phyloP scores from a whole-genome alignment of 1,140 invertebrate species.

The Achroia grisella region DNA sequence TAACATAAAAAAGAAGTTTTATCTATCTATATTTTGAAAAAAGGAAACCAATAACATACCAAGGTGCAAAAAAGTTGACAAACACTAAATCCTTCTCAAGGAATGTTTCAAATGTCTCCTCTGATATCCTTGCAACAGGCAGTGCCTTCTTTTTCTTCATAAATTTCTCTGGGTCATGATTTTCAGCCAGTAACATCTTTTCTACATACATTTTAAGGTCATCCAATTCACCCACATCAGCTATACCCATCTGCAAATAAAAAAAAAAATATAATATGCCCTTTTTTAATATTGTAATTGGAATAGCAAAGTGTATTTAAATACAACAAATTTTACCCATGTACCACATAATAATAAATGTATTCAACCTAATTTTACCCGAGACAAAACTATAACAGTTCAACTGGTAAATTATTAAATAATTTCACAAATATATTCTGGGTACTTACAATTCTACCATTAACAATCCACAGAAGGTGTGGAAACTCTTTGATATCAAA shows the following conservation, averaged over 20 bases:
- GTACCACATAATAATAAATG: too few relatives aligned
- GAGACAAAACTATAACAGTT: too few relatives aligned
- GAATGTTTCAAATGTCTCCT: slow-evolving; percentile 63
- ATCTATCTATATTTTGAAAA: too few relatives aligned
- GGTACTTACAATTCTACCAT: slow-evolving; percentile 56
- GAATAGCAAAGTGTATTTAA: too few relatives aligned
- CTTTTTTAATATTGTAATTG: too few relatives aligned
- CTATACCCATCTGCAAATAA: slow-evolving; percentile 44
- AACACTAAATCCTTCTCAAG: slow-evolving; percentile 61
- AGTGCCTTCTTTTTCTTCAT: slow-evolving; percentile 58
- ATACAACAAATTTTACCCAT: too few relatives aligned
- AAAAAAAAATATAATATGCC: neutral
- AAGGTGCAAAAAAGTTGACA: slow-evolving; percentile 62
- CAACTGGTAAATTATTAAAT: too few relatives aligned
- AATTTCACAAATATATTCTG: too few relatives aligned
- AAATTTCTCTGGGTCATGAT: slow-evolving; percentile 63
- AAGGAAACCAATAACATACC: slow-evolving; percentile 26
- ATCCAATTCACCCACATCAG: slow-evolving; percentile 32
- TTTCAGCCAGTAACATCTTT: slow-evolving; percentile 56
- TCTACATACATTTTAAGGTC: slow-evolving; percentile 49
- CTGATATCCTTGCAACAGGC: slow-evolving; percentile 60
- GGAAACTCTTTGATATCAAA: slow-evolving; percentile 63
- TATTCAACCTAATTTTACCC: too few relatives aligned
- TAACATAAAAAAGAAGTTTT: too few relatives aligned
- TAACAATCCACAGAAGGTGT: slow-evolving; percentile 54